Base-by-base conservation (phyloP, 2,888 invertebrate genomes). In the Eupithecia dodoneata region DNA sequence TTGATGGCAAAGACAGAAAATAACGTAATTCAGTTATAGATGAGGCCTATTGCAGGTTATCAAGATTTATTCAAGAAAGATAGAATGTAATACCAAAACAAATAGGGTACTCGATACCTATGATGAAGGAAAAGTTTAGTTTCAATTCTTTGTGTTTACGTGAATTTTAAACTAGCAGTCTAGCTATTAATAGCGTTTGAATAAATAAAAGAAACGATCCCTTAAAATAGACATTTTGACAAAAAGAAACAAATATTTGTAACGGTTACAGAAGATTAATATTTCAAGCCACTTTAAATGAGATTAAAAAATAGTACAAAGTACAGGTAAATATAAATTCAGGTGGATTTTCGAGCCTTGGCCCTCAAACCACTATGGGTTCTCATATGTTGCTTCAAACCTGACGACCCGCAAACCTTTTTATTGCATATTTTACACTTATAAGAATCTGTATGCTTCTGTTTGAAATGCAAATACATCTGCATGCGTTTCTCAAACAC, bases 381-480 rank as follows among this genome's bases (percentile, higher is more conserved):
- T 15, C 15, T 66, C 66, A 66, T 66, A 15, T 66, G 66, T 66
- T 15, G 5, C 4, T 66, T 66, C 15, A 66, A 66, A 42, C 41
- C 42, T 15, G 41, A 41, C 15, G 42, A 15, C 3, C 66, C 66
- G 15, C 66, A 66, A 15, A 66, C 41, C 42, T 66, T 66, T 66
- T 42, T 42, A 9, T 15, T 15, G 15, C 66, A 66, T 42, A 66
- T 15, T 42, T 66, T 66, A 75, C 78, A 78, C 49, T 73, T 78
- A 63, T 75, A 73, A 49, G 67, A 45, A 41, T 76, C 74, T 2
- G 75, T 76, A 52, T 72, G 66, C 4, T 80, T 71, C 18, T 63
- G 75, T 59, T 78, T 78, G n/a, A 55, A 67, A 67, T 78, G 78
- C 5, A 72, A 73, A 41, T 79, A 79, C 45, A 77, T 66, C 10